A percentile compares a stretch with the other conserved stretches of the same genome.
Evolutionary conservation across 2,113 vertebrate species (phyloP).

Genomic region (Platichthys flesus): DNA sequence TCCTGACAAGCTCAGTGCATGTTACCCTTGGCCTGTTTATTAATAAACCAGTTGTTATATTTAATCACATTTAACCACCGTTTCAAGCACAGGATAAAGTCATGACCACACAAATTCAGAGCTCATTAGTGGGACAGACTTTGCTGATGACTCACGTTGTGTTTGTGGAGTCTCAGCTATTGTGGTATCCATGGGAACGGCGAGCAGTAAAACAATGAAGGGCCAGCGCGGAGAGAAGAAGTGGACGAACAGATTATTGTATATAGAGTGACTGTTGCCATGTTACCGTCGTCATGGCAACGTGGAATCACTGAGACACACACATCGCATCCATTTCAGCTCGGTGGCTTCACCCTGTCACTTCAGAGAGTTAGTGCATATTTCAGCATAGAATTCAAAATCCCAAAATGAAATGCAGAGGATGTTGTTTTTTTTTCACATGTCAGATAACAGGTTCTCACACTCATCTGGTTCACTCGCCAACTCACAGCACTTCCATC

Average conservation of each 20-base stretch:
- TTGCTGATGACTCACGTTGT: slow-evolving; percentile 47
- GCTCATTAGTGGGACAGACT: slow-evolving; percentile 31
- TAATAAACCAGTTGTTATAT: background rate
- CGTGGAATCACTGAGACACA: slow-evolving; percentile 54
- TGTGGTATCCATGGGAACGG: slow-evolving; percentile 47
- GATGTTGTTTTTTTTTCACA: slow-evolving; percentile 3
- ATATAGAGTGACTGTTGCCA: slow-evolving; percentile 76
- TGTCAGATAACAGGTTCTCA: slow-evolving; percentile 2
- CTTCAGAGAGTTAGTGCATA: slow-evolving; percentile 8
- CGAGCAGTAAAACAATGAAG: slow-evolving; percentile 10
- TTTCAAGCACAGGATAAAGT: slow-evolving; percentile 9
- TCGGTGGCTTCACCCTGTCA: slow-evolving; percentile 3
- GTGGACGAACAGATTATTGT: slow-evolving; percentile 52
- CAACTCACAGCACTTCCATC: slow-evolving; percentile 57
- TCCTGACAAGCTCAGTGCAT: slow-evolving; percentile 25
- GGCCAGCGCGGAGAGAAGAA: background rate
- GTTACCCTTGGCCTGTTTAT: slow-evolving; percentile 2
- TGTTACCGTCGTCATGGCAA: slow-evolving; percentile 82
- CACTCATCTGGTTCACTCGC: slow-evolving; percentile 56
- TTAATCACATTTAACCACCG: background rate
- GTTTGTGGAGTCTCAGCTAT: slow-evolving; percentile 30
- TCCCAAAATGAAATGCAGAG: slow-evolving; percentile 33
- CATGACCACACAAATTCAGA: slow-evolving; percentile 36
- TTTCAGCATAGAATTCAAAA: slow-evolving; percentile 1
- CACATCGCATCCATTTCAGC: slow-evolving; percentile 44